Conservation (phyloP, 2,113 vertebrate genomes). For the Calypte anna region DNA sequence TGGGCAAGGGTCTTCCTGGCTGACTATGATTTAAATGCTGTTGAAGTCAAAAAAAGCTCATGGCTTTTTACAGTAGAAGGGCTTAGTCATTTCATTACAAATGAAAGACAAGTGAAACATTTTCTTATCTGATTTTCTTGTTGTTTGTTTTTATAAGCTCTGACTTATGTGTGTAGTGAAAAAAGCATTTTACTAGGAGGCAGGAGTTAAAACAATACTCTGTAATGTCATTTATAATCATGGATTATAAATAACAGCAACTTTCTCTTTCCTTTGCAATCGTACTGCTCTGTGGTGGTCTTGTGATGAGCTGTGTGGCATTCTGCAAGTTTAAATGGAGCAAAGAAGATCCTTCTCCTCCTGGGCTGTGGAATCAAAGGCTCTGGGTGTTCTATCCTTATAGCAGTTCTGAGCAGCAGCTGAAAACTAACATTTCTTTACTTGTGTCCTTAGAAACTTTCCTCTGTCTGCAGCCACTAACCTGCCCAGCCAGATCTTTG, state of each 20-base stretch:
- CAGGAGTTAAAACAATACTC: rapidly evolving
- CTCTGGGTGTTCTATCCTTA: background rate
- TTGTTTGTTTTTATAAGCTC: background rate
- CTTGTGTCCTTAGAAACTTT: background rate
- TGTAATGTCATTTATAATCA: background rate
- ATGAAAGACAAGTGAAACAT: background rate
- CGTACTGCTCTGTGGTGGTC: rapidly evolving
- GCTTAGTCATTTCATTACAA: background rate
- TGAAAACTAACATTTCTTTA: background rate
- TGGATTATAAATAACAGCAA: background rate
- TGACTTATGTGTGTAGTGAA: background rate
- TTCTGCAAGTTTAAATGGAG: background rate
- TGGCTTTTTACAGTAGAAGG: background rate
- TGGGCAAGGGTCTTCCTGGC: background rate
- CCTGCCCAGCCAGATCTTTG: background rate
- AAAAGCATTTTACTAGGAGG: background rate
- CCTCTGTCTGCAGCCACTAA: background rate
- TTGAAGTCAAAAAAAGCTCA: background rate
- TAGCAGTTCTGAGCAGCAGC: background rate
- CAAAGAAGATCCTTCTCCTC: background rate
- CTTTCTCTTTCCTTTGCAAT: background rate
- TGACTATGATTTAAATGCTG: rapidly evolving
- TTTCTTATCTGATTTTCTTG: background rate
- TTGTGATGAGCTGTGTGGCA: background rate
- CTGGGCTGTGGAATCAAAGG: background rate